Evolutionary conservation across 2,113 vertebrate genomes (phyloP), one percentile per base, ranked within the genome.

Genomic region (Pedionomus torquatus): DNA sequence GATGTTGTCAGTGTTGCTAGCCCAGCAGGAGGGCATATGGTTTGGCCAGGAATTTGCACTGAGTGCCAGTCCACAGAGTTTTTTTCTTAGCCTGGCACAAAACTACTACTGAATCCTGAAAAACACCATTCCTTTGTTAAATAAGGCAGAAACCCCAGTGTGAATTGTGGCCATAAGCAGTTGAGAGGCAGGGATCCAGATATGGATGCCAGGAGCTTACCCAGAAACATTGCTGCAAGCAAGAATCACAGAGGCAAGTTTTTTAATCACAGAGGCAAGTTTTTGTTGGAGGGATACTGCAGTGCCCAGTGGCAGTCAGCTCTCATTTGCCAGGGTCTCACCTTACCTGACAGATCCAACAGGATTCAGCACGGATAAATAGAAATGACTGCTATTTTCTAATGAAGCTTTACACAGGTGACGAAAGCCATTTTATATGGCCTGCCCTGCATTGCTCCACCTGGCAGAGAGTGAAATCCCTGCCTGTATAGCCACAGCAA

Each of bases 221-320:
- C 28, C 43, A 26, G n/a, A 35, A 28, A 43, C 21, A 9, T 69
- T 89, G 33, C 52, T 48, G 43, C 15, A 43, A 24, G 49, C 46
- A 26, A 13, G 49, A 64, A 14, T n/a, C n/a, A n/a, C n/a, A n/a
- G 16, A 72, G n/a, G n/a, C n/a, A n/a, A n/a, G n/a, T n/a, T n/a
- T 44, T 26, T 10, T n/a, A 58, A 37, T 16, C 7, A 0, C 0
- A 0, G 20, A 64, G 51, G n/a, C 64, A 54, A 91, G 4, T 9
- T 66, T 87, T n/a, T 41, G 46, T 43, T 4, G 25, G 23, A 88
- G 30, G 17, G 49, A 64, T 17, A 17, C 25, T 37, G 43, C 0
- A 3, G 33, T 63, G 82, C 65, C 70, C 0, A 0, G 19, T 1
- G 8, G 81, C 16, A n/a, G 25, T 25, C 51, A 51, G 3, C 12